A percentile compares a stretch with the other conserved stretches of the same genome.
These are phyloP conservation scores for Numida meleagris DNA, from an alignment of 2,113 vertebrate genomes.

Conservation along the genomic window DNA sequence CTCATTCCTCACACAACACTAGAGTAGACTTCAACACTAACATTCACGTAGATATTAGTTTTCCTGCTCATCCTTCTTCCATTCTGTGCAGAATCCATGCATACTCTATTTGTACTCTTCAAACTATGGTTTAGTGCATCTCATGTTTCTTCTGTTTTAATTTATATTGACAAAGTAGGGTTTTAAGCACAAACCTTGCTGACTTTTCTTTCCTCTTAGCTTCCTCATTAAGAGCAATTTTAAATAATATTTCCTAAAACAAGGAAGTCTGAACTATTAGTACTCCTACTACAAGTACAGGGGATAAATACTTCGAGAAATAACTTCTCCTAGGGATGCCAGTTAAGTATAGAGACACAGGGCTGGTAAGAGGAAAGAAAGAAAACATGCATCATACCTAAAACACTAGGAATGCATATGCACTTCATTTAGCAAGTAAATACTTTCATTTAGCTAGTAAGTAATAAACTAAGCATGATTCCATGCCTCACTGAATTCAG, in stretches of 20 bases:
- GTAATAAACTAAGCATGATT: background rate
- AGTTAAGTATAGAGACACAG: background rate
- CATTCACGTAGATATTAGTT: background rate
- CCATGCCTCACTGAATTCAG: background rate
- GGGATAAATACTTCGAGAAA: background rate
- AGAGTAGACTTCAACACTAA: background rate
- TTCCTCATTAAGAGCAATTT: conserved; percentile 14
- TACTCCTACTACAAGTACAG: background rate
- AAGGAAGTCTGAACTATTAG: background rate
- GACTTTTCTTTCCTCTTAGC: background rate
- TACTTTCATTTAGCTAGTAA: background rate
- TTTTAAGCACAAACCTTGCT: background rate
- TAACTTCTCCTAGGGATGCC: background rate
- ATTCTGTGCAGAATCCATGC: background rate
- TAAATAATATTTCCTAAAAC: background rate
- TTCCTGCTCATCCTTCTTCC: background rate
- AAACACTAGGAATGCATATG: background rate
- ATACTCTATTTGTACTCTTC: background rate
- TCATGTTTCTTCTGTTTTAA: background rate
- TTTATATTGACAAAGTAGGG: background rate
- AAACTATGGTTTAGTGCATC: background rate
- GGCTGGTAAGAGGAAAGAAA: background rate
- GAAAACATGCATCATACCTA: background rate
- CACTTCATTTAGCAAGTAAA: background rate
- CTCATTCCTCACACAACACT: background rate